Base-by-base conservation (phyloP, 2,888 invertebrate genomes). In the Malthinus seriepunctatus region DNA sequence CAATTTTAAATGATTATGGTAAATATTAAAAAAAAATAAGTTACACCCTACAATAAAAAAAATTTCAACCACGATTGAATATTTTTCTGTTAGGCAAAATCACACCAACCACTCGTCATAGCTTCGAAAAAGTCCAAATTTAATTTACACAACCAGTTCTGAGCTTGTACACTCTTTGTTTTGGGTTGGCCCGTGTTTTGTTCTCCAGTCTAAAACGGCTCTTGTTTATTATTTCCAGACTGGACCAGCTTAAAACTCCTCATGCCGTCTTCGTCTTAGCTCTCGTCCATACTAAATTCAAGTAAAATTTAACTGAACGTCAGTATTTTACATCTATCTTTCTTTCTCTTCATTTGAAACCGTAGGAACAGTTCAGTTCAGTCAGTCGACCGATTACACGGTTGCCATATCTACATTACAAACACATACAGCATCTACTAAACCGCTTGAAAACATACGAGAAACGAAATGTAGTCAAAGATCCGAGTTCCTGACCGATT, bases 141-240 rank as follows among this genome's bases (percentile, higher is more conserved):
- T 76, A 76, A 77, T 77, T 77, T 76, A 76, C 76, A 77, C 76
- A 77, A 77, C 77, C 77, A 77, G 77, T 76, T 77, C 58, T 58
- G 63, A 63, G 70, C 68, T 23, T 65, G 69, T 67, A 66, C 68
- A 69, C 69, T 74, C 74, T 76, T 76, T 75, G 75, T 76, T 76
- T 75, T 74, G 74, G 73, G 71, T 75, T 72, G 73, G 74, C 71
- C 71, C 72, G 72, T 72, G 73, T 74, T 73, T 73, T 73, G 73
- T 74, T 75, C 74, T 72, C 71, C 70, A 72, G 71, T 76, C 75
- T 75, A 74, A 75, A 76, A 75, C 73, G 70, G 72, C 74, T 73
- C 74, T 76, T 76, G 76, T 76, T 76, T 76, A 77, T 76, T 76
- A 75, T 75, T 74, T 73, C 73, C 71, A 66, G 64, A 63, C 65